Evolutionary conservation across 2,797 vertebrate genomes (phyloP).

Genomic region (Chelidonichthys spinosus): DNA sequence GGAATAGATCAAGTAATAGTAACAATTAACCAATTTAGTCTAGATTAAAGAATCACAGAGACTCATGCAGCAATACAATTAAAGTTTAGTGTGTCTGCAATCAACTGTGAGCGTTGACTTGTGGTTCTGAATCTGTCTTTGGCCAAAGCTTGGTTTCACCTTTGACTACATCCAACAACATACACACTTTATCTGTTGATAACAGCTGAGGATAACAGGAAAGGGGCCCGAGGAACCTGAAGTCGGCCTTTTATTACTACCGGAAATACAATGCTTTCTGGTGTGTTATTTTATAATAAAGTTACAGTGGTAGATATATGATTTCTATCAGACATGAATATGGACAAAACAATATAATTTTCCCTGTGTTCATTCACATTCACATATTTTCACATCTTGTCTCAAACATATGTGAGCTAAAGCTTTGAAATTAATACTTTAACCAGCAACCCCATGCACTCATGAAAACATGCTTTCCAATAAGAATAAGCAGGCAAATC

Average conservation of each 20-base stretch:
- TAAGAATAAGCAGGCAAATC: background rate
- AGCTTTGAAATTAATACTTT: background rate
- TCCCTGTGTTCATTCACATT: background rate
- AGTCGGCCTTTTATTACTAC: background rate
- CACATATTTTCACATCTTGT: background rate
- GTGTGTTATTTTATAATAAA: background rate
- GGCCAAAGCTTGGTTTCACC: background rate
- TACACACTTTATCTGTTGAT: background rate
- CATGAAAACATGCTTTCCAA: background rate
- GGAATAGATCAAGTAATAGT: constrained; percentile 16
- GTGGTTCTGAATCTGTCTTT: background rate
- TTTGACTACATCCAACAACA: background rate
- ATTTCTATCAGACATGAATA: constrained; percentile 10
- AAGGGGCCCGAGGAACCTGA: no score
- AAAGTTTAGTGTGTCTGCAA: background rate
- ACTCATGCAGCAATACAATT: background rate
- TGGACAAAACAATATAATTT: background rate
- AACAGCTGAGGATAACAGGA: no score
- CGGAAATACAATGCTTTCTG: background rate
- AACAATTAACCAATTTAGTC: constrained; percentile 23
- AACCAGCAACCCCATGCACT: background rate
- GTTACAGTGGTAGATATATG: background rate
- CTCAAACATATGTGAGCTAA: background rate
- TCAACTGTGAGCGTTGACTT: background rate
- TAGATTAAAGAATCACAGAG: constrained; percentile 16